Conservation (phyloP, 2,888 invertebrate species). For the Drosophila borealis region DNA sequence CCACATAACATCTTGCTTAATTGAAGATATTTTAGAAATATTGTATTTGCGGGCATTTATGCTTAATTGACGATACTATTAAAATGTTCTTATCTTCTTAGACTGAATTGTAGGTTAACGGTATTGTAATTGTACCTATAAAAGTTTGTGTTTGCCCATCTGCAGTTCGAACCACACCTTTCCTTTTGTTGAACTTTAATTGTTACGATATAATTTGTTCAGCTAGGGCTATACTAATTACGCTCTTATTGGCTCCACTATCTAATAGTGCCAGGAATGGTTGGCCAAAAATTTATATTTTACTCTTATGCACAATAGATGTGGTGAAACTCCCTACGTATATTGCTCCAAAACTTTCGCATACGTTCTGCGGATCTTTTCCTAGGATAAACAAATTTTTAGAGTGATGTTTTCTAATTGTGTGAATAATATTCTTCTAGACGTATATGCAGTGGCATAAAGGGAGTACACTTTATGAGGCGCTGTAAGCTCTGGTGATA, state of each 20-base stretch:
- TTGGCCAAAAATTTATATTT: not conserved
- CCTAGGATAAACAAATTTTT: no score
- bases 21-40: no score
- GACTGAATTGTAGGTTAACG: no score
- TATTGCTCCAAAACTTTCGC: no score
- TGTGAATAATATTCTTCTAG: not conserved
- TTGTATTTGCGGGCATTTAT: no score
- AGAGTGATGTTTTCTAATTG: no score
- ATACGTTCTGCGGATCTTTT: no score
- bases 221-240: not conserved
- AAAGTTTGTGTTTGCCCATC: not conserved
- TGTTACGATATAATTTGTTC: not conserved
- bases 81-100: no score
- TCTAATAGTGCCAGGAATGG: slow-evolving; percentile 4
- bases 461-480: not conserved
- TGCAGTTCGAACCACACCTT: not conserved
- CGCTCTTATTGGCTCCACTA: slow-evolving; percentile 12
- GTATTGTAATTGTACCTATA: not conserved
- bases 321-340: not conserved
- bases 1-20: no score
- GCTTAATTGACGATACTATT: no score
- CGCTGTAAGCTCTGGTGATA: no score
- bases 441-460: not conserved
- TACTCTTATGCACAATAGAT: not conserved
- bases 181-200: not conserved